Percentiles rank a stretch among this genome's conserved stretches.
phyloP scores from a whole-genome alignment of 2,888 invertebrate genomes.

The Galerucella calmariensis region DNA sequence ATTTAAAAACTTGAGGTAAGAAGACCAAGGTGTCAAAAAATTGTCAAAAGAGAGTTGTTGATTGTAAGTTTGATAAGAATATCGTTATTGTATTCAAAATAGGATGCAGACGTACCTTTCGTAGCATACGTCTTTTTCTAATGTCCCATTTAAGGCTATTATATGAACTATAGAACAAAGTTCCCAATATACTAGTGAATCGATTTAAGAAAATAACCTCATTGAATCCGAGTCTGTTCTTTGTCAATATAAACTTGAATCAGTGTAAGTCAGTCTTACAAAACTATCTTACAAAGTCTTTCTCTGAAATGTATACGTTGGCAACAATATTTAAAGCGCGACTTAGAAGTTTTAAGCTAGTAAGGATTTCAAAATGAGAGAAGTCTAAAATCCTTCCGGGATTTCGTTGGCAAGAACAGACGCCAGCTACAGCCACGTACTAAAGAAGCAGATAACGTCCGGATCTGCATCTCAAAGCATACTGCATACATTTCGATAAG shows the following conservation, averaged over 20 bases:
- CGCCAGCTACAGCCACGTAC: conserved; percentile 49
- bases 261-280: conserved; percentile 25
- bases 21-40: no score
- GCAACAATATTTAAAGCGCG: conserved; percentile 45
- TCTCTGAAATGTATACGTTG: conserved; percentile 34
- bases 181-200: no score
- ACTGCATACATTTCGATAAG: conserved; percentile 55
- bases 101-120: no score
- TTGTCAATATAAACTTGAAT: conserved; percentile 14
- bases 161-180: no score
- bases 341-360: conserved; percentile 53
- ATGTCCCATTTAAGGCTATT: no score
- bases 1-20: no score
- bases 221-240: no score
- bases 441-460: conserved; percentile 51
- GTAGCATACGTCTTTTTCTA: no score
- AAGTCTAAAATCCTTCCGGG: conserved; percentile 52
- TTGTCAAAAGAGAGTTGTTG: no score
- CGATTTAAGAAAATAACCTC: no score
- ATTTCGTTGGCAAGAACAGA: conserved; percentile 42
- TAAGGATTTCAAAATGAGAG: conserved; percentile 49
- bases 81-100: no score
- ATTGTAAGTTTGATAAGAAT: no score
- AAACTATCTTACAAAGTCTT: conserved; percentile 11
- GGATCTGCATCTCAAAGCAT: conserved; percentile 54